Evolutionary conservation across 2,888 invertebrate genomes (phyloP), one percentile per base, ranked within the genome.

Genomic region (Cephus pulcher): DNA sequence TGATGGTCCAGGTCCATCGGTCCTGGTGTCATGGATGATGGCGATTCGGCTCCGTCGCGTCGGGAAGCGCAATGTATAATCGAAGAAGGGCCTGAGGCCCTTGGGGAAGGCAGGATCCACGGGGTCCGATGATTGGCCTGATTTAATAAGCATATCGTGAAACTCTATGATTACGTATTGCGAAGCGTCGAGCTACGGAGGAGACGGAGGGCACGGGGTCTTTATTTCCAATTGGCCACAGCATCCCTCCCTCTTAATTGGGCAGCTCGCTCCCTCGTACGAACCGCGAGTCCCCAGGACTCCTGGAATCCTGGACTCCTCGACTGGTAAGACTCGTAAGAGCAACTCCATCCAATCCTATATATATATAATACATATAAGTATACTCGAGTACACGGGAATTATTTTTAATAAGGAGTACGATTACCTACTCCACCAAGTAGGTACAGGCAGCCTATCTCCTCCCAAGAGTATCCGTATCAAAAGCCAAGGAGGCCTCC

Each of bases 111-210:
- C 56, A 23, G 11, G 69, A 69, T 32, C 35, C 34, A n/a, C 15
- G 68, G 23, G 75, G 73, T 15, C 56, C 79, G 75, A 76, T 79
- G 79, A 79, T 79, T 78, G 84, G 80, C 75, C 79, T 81, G 88
- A 87, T 87, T 87, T 88, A 88, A 88, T 87, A 88, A 87, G 87
- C 86, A 86, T 88, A 88, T 85, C 86, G 84, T 81, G 84, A 86
- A 86, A 86, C 85, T 87, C 85, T 86, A 84, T 86, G 86, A 87
- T 86, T 87, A 87, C 77, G 74, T 75, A 76, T 78, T 68, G 75
- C 73, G 75, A 76, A 78, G 79, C 82, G 84, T 82, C 80, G 84
- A 85, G 82, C 82, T 81, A 82, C 84, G 84, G 85, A 81, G 82
- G 81, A 80, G 82, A 80, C 79, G 81, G 78, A 69, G 76, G 78